Base-by-base conservation (phyloP, 1,140 invertebrate genomes). In the Vanessa tameamea region DNA sequence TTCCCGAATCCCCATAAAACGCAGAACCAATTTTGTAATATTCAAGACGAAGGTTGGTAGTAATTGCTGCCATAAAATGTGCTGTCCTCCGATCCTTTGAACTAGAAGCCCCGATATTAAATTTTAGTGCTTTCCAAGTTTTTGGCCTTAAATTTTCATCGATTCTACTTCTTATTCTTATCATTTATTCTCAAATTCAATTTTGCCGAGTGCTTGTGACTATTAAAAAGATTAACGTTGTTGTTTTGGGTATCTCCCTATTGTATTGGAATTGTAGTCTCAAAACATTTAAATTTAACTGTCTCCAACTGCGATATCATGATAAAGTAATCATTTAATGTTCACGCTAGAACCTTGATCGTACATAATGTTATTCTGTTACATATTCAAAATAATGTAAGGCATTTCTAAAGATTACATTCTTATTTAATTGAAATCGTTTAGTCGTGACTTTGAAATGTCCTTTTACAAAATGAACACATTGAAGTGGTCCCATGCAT, bases 61-160 rank as follows among this genome's bases (percentile, higher is more conserved):
- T 89, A 89, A 91, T 91, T 91, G 89, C 84, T 63, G 72, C 80
- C 72, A 88, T 91, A 91, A 91, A 89, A 65, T 87, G 83, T 83
- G 87, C 85, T 90, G 85, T 86, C 84, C 80, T 83, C 78, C 76
- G 77, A 85, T 82, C 80, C 69, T 82, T 69, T 72, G 79, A 82
- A 82, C 73, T 71, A 75, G 63, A 75, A 66, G 76, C 75, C 69
- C 77, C 80, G 82, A 82, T 88, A 88, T 91, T 85, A 90, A 89
- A 87, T 87, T 88, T 89, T 90, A 91, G 82, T 83, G 77, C 80
- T 82, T 66, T 67, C 80, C 78, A 86, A 89, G 77, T 89, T 88
- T 88, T 83, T 79, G 82, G 81, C 79, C 78, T 87, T 80, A 82
- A 86, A 84, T 82, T 82, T 77, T 77, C 79, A 88, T 89, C 77